Evolutionary conservation across 2,797 vertebrate genomes (phyloP), one percentile per base, ranked within the genome.

Genomic region (Pelodytes ibericus): DNA sequence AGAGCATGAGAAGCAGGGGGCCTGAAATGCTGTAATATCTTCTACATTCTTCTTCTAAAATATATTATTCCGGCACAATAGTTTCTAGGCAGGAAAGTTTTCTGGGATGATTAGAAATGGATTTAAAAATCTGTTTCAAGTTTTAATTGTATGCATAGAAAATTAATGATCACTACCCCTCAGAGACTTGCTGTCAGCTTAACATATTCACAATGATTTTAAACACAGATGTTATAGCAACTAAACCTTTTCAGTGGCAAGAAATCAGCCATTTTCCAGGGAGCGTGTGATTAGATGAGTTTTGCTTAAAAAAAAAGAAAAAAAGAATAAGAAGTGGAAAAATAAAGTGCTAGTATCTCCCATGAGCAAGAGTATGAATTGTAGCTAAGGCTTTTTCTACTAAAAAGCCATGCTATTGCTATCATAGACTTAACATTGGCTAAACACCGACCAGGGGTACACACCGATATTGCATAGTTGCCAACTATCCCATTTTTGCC

Each of bases 131-230:
- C 86, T 89, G 90, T 90, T 91, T 91, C 84, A 83, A 77, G 86
- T 91, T 92, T 92, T 93, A 92, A 92, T 92, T 92, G 91, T 91
- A 92, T 90, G 90, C 90, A 81, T 84, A 84, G 86, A 87, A 83
- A 88, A 88, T 91, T 92, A 92, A 91, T 89, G 90, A 91, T 87
- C 44, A 33, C 82, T 85, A 86, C 59, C 86, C 90, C 86, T 88
- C 70, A 63, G 90, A 91, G 89, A 88, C 82, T 75, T 86, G 81
- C 88, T 91, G 89, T 90, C 91, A 90, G 86, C 86, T 88, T 86
- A 90, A 89, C 86, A 72, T 85, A 85, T 88, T 91, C 89, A 88
- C 88, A 88, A 87, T 87, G 88, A 86, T 87, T 86, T 89, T 84
- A 80, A 62, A 85, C 86, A 86, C 89, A 89, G 89, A 91, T 92